phyloP scores from a whole-genome alignment of 2,113 vertebrate species.

The Chloroceryle aenea region DNA sequence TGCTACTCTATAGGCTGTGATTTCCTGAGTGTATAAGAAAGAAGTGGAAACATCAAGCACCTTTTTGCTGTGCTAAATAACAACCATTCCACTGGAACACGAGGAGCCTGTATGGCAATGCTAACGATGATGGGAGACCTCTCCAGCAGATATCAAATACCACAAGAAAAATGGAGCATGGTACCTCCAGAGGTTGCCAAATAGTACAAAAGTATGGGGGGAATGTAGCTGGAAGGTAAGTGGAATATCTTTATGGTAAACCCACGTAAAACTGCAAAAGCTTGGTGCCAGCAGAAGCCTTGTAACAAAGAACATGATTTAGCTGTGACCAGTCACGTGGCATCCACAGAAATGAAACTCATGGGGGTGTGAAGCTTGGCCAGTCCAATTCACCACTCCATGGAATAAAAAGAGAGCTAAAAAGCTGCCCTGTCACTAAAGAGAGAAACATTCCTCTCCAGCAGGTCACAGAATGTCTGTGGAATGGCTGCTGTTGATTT shows the following conservation, averaged over 20 bases:
- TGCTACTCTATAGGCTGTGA: background rate
- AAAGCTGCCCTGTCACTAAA: background rate
- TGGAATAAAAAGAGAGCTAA: background rate
- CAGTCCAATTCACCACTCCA: background rate
- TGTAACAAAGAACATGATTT: slow-evolving; percentile 41
- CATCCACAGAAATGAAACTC: slow-evolving; percentile 35
- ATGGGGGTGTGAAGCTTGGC: background rate
- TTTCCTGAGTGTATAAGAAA: background rate
- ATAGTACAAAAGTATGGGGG: background rate
- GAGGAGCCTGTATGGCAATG: background rate
- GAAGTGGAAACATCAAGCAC: background rate
- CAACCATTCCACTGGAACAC: background rate
- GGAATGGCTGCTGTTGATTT: background rate
- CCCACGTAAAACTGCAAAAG: background rate
- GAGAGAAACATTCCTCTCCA: background rate
- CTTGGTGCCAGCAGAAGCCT: background rate
- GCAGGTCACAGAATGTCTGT: background rate
- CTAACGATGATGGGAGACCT: background rate
- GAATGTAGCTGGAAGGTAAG: background rate
- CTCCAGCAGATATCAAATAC: background rate
- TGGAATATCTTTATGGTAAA: background rate
- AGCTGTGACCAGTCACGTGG: slow-evolving; percentile 15
- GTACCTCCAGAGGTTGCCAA: background rate
- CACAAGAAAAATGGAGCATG: background rate
- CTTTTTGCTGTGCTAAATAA: background rate